Base-by-base conservation (phyloP, 2,797 vertebrate genomes). In the Takifugu rubripes region DNA sequence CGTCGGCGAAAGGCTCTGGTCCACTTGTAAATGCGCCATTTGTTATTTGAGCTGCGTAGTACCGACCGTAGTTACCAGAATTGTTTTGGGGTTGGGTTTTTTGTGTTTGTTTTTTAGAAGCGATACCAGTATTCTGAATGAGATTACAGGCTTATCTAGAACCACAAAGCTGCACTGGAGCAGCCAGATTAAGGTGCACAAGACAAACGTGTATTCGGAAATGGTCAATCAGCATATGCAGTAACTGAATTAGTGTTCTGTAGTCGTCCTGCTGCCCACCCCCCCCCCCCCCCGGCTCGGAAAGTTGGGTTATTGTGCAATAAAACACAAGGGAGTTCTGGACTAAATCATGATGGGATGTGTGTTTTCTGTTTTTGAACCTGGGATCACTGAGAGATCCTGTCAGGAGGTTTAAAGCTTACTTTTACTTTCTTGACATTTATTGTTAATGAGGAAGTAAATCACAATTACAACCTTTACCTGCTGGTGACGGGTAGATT, bases 241-340 rank as follows among this genome's bases (percentile, higher is more conserved):
- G 81, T 74, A 52, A 77, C 74, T 83, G 61, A 83, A 78, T 87
- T 86, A 83, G 78, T 86, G 81, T 73, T 75, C 76, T 85, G 81
- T 84, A 85, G 83, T 88, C 83, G 87, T 88, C 86, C 87, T 82
- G 85, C 82, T 88, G 83, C 81, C 80, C 65, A 1, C 21, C n/a
- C n/a, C n/a, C n/a, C n/a, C n/a, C 21, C 21, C 21, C 17, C 21
- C 21, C 21, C 21, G 21, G 21, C 21, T 21, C 21, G 82, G 56
- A 27, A 82, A 83, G 77, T 84, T 89, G 84, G 84, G 79, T 89
- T 80, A 84, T 82, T 87, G 89, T 90, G 88, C 86, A 90, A 89
- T 89, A 89, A 90, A 89, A 84, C 74, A 80, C 42, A 74, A 85
- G 77, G 87, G 86, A 87, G 82, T 90, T 82, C 74, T 74, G 80